Evolutionary conservation across 2,113 vertebrate genomes (phyloP).

Genomic region (Seriola quinqueradiata): DNA sequence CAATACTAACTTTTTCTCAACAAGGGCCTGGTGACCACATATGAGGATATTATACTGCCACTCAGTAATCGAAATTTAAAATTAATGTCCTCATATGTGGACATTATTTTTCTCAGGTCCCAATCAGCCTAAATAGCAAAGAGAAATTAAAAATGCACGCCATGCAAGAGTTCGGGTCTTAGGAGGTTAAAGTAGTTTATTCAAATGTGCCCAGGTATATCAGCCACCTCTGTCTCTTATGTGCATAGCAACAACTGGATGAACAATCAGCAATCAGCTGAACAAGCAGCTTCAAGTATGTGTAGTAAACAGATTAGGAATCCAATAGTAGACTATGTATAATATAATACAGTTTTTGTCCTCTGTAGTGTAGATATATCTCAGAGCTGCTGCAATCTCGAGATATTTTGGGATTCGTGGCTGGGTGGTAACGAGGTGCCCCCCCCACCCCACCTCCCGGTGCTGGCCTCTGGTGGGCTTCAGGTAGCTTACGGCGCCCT

Average conservation of each 20-base stretch:
- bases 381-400: neutral
- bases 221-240: neutral
- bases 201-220: neutral
- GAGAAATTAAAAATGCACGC: no score
- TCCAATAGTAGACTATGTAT: neutral
- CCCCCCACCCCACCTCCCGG: neutral
- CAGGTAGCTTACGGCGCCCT: slow-evolving; percentile 53
- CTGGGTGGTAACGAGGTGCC: slow-evolving; percentile 36
- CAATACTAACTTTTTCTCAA: no score
- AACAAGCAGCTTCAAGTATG: neutral
- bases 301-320: neutral
- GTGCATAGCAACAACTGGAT: neutral
- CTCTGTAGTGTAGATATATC: slow-evolving; percentile 14
- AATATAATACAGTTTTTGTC: neutral
- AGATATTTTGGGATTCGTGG: slow-evolving; percentile 42
- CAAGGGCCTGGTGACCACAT: no score
- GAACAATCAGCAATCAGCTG: neutral
- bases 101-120: no score
- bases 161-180: no score
- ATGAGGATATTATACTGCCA: no score
- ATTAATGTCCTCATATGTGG: no score
- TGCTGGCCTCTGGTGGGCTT: slow-evolving; percentile 56
- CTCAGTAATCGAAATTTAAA: no score
- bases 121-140: no score
- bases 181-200: neutral